phyloP scores from a whole-genome alignment of 2,888 invertebrate genomes.

The Magallana nippona region DNA sequence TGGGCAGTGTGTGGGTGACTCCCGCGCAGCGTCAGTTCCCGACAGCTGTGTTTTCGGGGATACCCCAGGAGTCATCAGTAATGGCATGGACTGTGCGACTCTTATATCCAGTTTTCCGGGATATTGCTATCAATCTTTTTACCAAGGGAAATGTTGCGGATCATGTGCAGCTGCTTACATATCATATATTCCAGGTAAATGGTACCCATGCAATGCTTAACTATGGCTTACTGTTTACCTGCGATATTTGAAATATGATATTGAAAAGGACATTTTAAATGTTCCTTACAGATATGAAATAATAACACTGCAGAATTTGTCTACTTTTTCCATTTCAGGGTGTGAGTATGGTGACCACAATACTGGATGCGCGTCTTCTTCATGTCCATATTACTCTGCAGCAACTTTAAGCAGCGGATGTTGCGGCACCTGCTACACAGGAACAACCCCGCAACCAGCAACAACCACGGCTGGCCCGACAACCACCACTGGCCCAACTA shows the following conservation, averaged over 20 bases:
- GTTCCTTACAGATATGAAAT: no score
- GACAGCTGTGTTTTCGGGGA: slow-evolving; percentile 24
- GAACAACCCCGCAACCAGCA: background rate
- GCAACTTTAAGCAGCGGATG: background rate
- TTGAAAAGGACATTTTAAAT: no score
- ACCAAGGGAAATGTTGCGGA: slow-evolving; percentile 36
- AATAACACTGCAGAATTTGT: no score
- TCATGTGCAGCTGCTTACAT: slow-evolving; percentile 33
- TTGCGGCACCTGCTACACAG: slow-evolving; percentile 2
- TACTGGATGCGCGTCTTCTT: background rate
- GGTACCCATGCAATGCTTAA: background rate
- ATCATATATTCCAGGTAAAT: slow-evolving; percentile 38
- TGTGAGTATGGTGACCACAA: background rate
- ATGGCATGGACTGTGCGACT: slow-evolving; percentile 32
- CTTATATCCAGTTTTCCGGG: background rate
- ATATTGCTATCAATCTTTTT: slow-evolving; percentile 40
- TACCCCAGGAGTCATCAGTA: background rate
- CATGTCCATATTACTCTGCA: background rate
- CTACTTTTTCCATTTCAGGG: no score
- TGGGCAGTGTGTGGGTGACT: slow-evolving; percentile 32
- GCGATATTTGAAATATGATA: no score
- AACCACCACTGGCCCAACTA: background rate
- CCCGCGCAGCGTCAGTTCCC: slow-evolving; percentile 22
- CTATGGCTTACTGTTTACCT: no score
- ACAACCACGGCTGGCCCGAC: background rate